These are phyloP conservation scores for Odontothrips loti DNA, from an alignment of 2,888 invertebrate genomes.

Conservation along the genomic window DNA sequence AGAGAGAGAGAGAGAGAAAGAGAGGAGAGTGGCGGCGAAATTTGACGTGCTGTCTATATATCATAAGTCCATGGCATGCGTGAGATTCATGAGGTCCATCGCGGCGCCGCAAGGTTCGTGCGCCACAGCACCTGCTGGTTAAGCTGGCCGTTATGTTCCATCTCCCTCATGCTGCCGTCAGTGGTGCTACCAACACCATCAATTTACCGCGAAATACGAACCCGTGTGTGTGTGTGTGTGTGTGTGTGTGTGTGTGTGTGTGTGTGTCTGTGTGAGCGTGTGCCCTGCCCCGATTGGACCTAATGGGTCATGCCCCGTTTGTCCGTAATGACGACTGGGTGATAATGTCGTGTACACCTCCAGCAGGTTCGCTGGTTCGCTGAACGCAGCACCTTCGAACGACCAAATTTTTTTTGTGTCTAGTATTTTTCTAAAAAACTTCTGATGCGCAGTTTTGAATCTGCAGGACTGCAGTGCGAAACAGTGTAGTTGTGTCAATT, in stretches of 20 bases:
- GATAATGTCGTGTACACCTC: neutral
- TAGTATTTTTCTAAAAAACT: no score
- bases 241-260: no score
- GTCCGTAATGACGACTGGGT: constrained; percentile 6
- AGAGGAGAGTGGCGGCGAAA: neutral
- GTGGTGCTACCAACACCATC: constrained; percentile 21
- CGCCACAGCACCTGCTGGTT: neutral
- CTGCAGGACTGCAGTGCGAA: no score
- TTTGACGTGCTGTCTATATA: neutral
- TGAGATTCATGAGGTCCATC: neutral
- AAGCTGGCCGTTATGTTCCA: neutral
- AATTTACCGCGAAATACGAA: constrained; percentile 14
- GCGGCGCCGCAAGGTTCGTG: no score
- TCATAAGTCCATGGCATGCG: neutral
- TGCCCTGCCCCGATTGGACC: neutral
- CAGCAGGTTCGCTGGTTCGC: neutral
- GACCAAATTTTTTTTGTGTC: no score
- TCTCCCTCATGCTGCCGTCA: constrained; percentile 21
- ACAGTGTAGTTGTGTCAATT: no score
- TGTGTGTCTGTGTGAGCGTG: no score
- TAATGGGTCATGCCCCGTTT: constrained; percentile 16
- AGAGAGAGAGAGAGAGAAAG: no score
- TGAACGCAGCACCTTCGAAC: no score
- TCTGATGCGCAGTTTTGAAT: no score
- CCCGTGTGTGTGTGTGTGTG: no score